Evolutionary conservation across 2,113 vertebrate species (phyloP).

Genomic region (Poeciliopsis prolifica): DNA sequence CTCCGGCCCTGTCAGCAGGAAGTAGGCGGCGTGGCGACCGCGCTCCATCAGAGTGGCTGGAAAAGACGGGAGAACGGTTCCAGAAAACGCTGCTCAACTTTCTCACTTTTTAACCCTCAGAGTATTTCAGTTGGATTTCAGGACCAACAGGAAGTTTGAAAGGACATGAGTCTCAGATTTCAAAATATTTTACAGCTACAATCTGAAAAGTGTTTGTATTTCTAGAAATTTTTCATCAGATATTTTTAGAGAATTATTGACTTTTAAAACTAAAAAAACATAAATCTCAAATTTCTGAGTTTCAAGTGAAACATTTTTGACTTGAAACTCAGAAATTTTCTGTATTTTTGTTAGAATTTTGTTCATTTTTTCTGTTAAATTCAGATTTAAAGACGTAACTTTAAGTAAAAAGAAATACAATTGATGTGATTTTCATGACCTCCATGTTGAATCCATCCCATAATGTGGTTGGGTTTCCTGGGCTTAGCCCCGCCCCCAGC

Average conservation of each 20-base stretch:
- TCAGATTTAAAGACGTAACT: no score
- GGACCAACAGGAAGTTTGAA: not conserved
- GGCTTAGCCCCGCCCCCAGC: not conserved
- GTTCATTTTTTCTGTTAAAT: no score
- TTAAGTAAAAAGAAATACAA: no score
- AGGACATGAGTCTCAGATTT: not conserved
- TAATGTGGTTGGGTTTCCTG: not conserved
- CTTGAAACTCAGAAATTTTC: no score
- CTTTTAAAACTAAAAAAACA: no score
- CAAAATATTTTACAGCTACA: not conserved
- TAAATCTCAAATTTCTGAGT: not conserved
- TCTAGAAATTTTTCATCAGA: no score
- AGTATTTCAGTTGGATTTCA: not conserved
- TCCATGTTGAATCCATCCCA: not conserved
- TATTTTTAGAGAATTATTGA: no score
- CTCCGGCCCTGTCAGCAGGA: constrained; percentile 83
- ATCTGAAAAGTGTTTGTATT: not conserved
- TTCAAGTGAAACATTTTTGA: not conserved
- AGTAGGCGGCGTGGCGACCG: constrained; percentile 89
- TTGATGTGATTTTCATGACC: no score
- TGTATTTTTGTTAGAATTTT: no score
- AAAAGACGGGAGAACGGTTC: not conserved
- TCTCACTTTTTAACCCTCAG: not conserved
- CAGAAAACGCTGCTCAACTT: not conserved
- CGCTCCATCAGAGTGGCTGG: constrained; percentile 86